Conservation (phyloP, 2,888 invertebrate species). For the Baronia brevicornis region DNA sequence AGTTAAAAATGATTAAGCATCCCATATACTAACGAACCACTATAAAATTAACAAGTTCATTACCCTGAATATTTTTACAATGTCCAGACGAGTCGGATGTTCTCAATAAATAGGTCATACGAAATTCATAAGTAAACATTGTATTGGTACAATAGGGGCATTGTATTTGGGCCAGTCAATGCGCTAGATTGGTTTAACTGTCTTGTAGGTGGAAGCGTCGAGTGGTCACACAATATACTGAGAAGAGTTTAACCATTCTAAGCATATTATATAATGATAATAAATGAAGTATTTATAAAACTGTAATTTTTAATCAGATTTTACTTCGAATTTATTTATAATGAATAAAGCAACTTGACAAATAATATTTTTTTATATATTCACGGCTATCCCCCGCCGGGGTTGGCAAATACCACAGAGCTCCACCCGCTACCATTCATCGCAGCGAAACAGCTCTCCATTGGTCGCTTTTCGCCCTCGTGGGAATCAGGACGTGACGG, state of each 20-base stretch:
- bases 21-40: neutral
- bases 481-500: too few relatives aligned
- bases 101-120: constrained; percentile 14
- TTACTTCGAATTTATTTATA: too few relatives aligned
- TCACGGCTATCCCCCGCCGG: too few relatives aligned
- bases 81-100: constrained; percentile 17
- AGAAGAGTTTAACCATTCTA: constrained; percentile 19
- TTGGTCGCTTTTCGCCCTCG: too few relatives aligned
- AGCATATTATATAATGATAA: constrained; percentile 21
- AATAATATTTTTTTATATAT: too few relatives aligned
- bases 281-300: constrained; percentile 11
- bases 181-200: constrained; percentile 30
- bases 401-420: too few relatives aligned
- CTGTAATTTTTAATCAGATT: too few relatives aligned
- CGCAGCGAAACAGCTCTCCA: too few relatives aligned
- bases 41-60: constrained; percentile 7
- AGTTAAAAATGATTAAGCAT: constrained; percentile 8
- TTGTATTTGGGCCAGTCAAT: constrained; percentile 28
- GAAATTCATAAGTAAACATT: constrained; percentile 14
- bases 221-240: constrained; percentile 13
- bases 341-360: too few relatives aligned
- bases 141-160: constrained; percentile 27
- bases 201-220: constrained; percentile 10
- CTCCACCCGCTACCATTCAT: too few relatives aligned
- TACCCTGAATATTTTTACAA: constrained; percentile 17